These are phyloP conservation scores for Aptenodytes patagonicus DNA, from an alignment of 2,113 vertebrate genomes.

Conservation along the genomic window DNA sequence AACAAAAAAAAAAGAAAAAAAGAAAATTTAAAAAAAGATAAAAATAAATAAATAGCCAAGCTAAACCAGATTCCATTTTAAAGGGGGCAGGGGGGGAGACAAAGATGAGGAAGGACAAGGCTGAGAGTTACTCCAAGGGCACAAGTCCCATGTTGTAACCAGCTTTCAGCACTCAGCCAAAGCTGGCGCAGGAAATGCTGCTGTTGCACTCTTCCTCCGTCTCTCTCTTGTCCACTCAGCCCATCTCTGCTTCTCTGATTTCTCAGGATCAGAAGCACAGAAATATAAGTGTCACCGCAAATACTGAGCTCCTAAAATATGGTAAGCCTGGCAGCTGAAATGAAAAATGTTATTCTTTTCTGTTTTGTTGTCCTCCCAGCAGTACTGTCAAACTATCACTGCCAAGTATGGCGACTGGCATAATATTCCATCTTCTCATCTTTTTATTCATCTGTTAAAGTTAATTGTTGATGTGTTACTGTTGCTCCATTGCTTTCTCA, in stretches of 20 bases:
- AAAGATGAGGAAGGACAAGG: neutral
- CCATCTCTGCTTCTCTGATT: neutral
- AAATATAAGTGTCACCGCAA: neutral
- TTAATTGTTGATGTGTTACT: neutral
- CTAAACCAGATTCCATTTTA: neutral
- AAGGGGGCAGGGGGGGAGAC: neutral
- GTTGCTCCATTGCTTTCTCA: neutral
- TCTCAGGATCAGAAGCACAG: neutral
- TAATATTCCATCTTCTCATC: neutral
- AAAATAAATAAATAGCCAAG: neutral
- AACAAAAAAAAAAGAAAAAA: no score
- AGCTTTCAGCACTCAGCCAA: neutral
- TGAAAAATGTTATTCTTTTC: constrained; percentile 9
- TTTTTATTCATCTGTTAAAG: constrained; percentile 16
- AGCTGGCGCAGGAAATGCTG: neutral
- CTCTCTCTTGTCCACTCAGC: neutral
- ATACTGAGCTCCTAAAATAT: neutral
- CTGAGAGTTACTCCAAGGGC: neutral
- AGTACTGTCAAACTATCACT: neutral
- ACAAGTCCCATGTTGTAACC: neutral
- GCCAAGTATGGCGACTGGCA: neutral
- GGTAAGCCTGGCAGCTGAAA: neutral
- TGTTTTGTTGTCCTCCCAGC: constrained; percentile 1
- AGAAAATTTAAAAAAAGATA: neutral
- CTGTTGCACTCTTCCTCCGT: neutral